Evolutionary conservation across 2,888 invertebrate species (phyloP).

Genomic region (Bhutanitis thaidina): DNA sequence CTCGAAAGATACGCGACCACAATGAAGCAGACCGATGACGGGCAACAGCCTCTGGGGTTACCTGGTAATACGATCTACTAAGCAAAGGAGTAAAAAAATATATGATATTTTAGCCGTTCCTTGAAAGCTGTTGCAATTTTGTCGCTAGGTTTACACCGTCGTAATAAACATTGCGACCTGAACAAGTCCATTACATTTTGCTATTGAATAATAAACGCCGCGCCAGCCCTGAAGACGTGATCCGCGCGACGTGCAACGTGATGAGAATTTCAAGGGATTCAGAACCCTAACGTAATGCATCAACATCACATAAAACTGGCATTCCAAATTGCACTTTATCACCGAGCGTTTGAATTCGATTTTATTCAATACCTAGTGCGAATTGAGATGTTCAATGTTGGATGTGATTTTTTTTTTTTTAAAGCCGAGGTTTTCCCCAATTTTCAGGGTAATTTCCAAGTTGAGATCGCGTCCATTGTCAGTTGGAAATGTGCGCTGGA

Average conservation of each 20-base stretch:
- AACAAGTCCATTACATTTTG: slow-evolving; percentile 62
- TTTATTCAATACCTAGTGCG: slow-evolving; percentile 35
- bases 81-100: too few relatives aligned
- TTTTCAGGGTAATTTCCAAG: slow-evolving; percentile 41
- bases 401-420: slow-evolving; percentile 46
- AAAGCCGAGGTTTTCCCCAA: slow-evolving; percentile 50
- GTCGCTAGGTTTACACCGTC: slow-evolving; percentile 21
- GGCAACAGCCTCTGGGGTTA: too few relatives aligned
- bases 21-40: too few relatives aligned
- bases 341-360: slow-evolving; percentile 32
- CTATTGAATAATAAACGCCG: slow-evolving; percentile 67
- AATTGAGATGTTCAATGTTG: slow-evolving; percentile 33
- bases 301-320: slow-evolving; percentile 34
- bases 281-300: slow-evolving; percentile 34
- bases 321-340: slow-evolving; percentile 51
- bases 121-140: slow-evolving; percentile 26
- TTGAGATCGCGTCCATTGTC: slow-evolving; percentile 47
- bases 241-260: slow-evolving; percentile 49
- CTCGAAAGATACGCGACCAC: too few relatives aligned
- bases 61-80: too few relatives aligned
- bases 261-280: slow-evolving; percentile 42
- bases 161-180: slow-evolving; percentile 32
- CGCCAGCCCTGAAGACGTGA: slow-evolving; percentile 48
- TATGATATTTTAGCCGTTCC: not conserved
- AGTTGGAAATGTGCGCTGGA: slow-evolving; percentile 53